Evolutionary conservation across 2,113 vertebrate genomes (phyloP).

Genomic region (Orientallactaga bullata): DNA sequence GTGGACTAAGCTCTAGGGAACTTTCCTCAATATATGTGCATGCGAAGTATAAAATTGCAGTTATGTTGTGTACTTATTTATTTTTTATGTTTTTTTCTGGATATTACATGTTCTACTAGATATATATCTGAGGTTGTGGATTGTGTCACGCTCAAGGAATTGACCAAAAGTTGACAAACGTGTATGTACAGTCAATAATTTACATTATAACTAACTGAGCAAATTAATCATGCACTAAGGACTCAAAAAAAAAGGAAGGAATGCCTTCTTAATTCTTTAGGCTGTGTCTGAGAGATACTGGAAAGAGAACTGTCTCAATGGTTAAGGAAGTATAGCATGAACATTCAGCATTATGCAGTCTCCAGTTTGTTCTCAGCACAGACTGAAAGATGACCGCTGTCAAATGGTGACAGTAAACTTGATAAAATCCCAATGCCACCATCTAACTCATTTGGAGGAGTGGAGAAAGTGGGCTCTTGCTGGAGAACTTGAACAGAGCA

Average conservation of each 20-base stretch:
- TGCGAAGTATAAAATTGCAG: not conserved
- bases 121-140: not conserved
- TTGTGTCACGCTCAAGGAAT: not conserved
- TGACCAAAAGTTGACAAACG: slow-evolving; percentile 31
- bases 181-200: slow-evolving; percentile 17
- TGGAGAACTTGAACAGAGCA: slow-evolving; percentile 53
- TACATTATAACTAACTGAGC: slow-evolving; percentile 30
- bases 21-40: not conserved
- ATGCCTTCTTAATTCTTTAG: not conserved
- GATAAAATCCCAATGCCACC: not conserved
- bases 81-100: slow-evolving; percentile 52
- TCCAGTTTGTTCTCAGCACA: not conserved
- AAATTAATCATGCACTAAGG: not conserved
- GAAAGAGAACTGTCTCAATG: not conserved
- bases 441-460: slow-evolving; percentile 58
- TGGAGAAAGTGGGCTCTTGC: slow-evolving; percentile 17
- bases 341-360: not conserved
- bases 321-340: not conserved
- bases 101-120: not conserved
- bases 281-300: not conserved
- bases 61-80: not conserved
- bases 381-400: slow-evolving; percentile 40
- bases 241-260: not conserved
- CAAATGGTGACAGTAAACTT: slow-evolving; percentile 35
- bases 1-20: not conserved